Conservation (phyloP, 2,888 invertebrate species). For the Carcina quercana region DNA sequence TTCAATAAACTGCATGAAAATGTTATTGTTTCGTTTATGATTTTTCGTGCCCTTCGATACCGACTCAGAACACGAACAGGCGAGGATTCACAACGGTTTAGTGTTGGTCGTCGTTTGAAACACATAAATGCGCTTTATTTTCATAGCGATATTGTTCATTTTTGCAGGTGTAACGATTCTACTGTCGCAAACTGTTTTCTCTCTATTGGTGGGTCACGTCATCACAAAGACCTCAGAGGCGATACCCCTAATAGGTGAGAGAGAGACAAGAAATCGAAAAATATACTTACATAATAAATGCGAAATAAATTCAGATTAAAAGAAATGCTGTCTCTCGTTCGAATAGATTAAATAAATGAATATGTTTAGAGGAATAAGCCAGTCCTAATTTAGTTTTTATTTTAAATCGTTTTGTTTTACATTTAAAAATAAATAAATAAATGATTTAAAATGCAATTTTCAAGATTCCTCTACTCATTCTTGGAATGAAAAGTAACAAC, state of each 20-base stretch:
- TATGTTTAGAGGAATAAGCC: conserved; percentile 54
- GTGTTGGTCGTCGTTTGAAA: conserved; percentile 21
- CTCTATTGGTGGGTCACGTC: conserved; percentile 98
- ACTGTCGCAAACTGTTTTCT: conserved; percentile 99
- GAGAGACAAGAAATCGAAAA: conserved; percentile 29
- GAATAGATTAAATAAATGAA: conserved; percentile 37
- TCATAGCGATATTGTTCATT: conserved; percentile 71
- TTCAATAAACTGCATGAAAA: conserved; percentile 60
- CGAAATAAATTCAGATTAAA: conserved; percentile 19
- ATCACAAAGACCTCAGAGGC: conserved; percentile 99
- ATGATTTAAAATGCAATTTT: background rate
- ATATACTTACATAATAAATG: conserved; percentile 26
- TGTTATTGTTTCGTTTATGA: conserved; percentile 59
- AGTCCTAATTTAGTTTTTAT: conserved; percentile 15
- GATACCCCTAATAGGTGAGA: conserved; percentile 97
- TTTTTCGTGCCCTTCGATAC: conserved; percentile 66
- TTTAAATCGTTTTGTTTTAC: conserved; percentile 1
- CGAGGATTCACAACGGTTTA: conserved; percentile 9
- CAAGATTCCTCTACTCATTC: conserved; percentile 56
- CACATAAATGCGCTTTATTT: conserved; percentile 45
- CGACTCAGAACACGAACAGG: conserved; percentile 67
- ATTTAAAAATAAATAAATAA: background rate
- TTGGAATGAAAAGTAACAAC: too few relatives aligned
- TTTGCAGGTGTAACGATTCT: conserved; percentile 99
- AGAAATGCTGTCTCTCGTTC: conserved; percentile 25